Base-by-base conservation (phyloP, 2,888 invertebrate species). In the Amblyteles armatorius region DNA sequence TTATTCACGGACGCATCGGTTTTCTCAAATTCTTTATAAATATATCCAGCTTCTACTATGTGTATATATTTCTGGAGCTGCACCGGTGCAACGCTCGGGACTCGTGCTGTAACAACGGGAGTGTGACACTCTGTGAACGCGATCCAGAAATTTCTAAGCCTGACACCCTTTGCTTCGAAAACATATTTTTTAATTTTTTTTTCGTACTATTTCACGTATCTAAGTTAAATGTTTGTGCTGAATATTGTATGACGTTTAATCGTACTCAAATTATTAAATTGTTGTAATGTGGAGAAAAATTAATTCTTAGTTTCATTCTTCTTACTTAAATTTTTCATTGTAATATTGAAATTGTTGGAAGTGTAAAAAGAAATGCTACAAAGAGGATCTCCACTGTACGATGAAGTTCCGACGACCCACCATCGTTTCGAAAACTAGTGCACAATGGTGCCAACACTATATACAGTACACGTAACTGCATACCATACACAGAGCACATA, bases 361-460 rank as follows among this genome's bases (percentile, higher is more conserved):
- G 22, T 22, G 5, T 55, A 33, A 60, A 60, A 16, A n/a, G 13
- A 44, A 16, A 69, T 48, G 48, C 26, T 69, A n/a, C 26, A 50
- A 13, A 6, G 40, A n/a, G 5, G 73, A 79, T 83, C 76, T 48
- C 72, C 79, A 72, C 85, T 79, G 80, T 74, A 83, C 68, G 76
- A 16, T 48, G 76, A 79, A 77, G 79, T 50, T 73, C 22, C 40
- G 36, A 33, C 22, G 77, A 73, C 48, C 19, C 67, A 40, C 74
- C 26, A 67, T 29, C 68, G 26, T 78, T 44, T 78, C 36, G 50
- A 22, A 74, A 82, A 79, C 52, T 79, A 19, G 36, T 67, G 82
- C 74, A 84, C 79, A 74, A 82, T 83, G 82, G 83, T 85, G 80
- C 26, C 65, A n/a, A 55, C 48, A 55, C 50, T 84, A 74, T 76